A percentile compares a stretch with the other conserved stretches of the same genome.
Conservation (phyloP, 2,113 vertebrate species). For the Alectura lathami region DNA sequence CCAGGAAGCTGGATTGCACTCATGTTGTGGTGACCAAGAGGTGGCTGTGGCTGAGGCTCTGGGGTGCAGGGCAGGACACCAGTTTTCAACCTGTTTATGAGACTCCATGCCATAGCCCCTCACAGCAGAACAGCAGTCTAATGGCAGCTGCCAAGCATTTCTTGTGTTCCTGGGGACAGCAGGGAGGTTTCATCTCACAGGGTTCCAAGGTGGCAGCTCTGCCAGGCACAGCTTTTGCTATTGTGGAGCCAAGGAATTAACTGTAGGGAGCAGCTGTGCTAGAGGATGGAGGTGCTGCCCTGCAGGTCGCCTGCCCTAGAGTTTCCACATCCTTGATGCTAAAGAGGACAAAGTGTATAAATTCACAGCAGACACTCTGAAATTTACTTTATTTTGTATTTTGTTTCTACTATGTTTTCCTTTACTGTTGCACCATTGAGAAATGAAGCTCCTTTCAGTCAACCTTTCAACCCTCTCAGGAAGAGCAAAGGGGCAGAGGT, state of each 20-base stretch:
- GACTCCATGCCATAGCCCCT: background rate
- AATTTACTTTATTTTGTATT: no score
- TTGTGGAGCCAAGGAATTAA: background rate
- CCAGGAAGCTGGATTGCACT: background rate
- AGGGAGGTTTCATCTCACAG: background rate
- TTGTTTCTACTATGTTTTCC: background rate
- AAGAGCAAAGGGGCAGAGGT: background rate
- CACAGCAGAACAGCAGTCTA: background rate
- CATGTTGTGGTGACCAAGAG: background rate
- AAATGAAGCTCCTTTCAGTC: background rate
- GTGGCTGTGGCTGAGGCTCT: background rate
- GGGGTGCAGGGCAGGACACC: background rate
- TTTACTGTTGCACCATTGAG: background rate
- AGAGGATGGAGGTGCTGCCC: background rate
- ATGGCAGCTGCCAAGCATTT: background rate
- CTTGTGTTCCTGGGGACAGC: rapidly evolving
- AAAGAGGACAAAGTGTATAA: no score
- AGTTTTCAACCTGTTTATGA: background rate
- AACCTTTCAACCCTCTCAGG: background rate
- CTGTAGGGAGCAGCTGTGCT: background rate
- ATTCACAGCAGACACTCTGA: no score
- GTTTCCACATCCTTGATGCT: no score
- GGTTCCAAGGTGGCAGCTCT: background rate
- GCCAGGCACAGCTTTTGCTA: background rate
- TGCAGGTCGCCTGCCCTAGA: background rate